Conservation (phyloP, 2,888 invertebrate species). For the Clusia tigrina region DNA sequence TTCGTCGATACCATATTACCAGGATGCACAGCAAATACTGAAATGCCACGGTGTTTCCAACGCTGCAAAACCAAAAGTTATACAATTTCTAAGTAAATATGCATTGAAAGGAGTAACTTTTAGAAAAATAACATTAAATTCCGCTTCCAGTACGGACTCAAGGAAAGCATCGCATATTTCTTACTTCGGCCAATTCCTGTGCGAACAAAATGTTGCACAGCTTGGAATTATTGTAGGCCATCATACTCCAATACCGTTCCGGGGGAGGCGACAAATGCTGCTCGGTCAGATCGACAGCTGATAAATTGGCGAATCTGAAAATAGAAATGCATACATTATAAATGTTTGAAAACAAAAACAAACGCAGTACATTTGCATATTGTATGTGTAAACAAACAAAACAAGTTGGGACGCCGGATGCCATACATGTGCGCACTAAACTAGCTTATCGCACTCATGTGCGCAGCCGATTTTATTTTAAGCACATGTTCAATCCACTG, state of each 20-base stretch:
- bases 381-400: not conserved
- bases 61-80: conserved; percentile 59
- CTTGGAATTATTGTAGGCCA: conserved; percentile 91
- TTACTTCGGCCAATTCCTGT: conserved; percentile 75
- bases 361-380: not conserved
- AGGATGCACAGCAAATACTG: conserved; percentile 84
- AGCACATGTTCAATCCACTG: not conserved
- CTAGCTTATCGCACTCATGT: not conserved
- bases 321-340: conserved; percentile 38
- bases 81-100: too few species aligned
- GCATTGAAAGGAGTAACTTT: too few species aligned
- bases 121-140: too few species aligned
- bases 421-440: not conserved
- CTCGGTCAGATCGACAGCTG: conserved; percentile 66
- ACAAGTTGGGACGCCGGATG: not conserved
- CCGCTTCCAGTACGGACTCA: too few species aligned
- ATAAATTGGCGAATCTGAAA: conserved; percentile 67
- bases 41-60: conserved; percentile 75
- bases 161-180: conserved; percentile 20
- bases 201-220: conserved; percentile 87
- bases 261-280: conserved; percentile 75
- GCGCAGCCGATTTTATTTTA: not conserved
- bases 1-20: conserved; percentile 89
- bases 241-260: conserved; percentile 79
- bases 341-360: conserved; percentile 3